Evolutionary conservation across 2,113 vertebrate genomes (phyloP), one percentile per base, ranked within the genome.

Genomic region (Antigone vipio): DNA sequence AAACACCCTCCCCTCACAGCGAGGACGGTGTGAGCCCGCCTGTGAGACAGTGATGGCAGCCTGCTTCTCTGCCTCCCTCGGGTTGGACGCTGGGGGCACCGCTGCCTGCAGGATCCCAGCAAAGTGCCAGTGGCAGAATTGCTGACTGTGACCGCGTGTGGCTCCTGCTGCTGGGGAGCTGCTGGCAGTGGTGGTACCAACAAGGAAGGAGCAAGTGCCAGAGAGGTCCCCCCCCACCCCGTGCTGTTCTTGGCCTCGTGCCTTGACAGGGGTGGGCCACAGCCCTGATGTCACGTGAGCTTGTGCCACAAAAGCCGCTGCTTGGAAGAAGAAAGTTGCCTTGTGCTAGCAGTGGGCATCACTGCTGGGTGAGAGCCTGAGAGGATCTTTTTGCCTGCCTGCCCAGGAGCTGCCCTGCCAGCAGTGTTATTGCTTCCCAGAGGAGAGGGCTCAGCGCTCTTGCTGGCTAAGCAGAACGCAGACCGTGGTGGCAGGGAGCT

Each of bases 381-480:
- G 87, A 89, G 32, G 63, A 92, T 63, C 30, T 77, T 60, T 66
- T 45, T 83, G 90, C 66, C 63, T 87, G 64, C 40, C 81, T 29
- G 42, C 64, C 52, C 53, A 56, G 56, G 78, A 71, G 45, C 63
- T 24, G 73, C 72, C 52, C 45, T 45, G 34, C 40, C 62, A 71
- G 72, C 66, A 93, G 59, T 26, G 47, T 97, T 97, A 96, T 96
- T 97, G 96, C 95, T 96, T 96, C 88, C 95, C 6, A 1, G 90
- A 53, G 83, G 75, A 74, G 69, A 75, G 55, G 74, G 56, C 58
- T 62, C 27, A 7, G 53, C 3, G 2, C n/a, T 85, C n/a, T 49
- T 15, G 30, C 58, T 91, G 55, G 68, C 76, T 81, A 27, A 38
- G 50, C 55, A 35, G 27, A 76, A 79, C 21, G 2, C 15, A 44